Base-by-base conservation (phyloP, 2,888 invertebrate species). In the Tenthredo amoena region DNA sequence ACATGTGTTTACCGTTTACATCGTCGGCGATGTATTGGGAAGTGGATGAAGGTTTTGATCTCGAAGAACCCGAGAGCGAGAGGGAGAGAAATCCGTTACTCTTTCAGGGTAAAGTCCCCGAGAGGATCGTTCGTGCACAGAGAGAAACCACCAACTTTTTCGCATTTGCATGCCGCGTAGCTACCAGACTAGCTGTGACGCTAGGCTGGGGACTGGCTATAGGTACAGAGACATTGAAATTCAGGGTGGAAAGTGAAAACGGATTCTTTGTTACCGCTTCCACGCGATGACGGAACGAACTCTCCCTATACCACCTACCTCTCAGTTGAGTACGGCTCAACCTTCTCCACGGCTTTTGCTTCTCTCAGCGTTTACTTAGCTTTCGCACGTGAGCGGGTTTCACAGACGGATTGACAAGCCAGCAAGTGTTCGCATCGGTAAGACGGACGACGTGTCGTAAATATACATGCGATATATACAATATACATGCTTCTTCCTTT, bases 231-330 rank as follows among this genome's bases (percentile, higher is more conserved):
- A 87, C 90, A 90, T 90, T 89, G 89, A 87, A 87, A 90, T 89
- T 89, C 89, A 89, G 87, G 87, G 85, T 87, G 88, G 87, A 90
- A 90, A 90, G 90, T 90, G 89, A 90, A 91, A 91, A 91, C 89
- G 88, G 89, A 89, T 90, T 90, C 90, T 88, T 88, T 87, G 83
- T 86, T 86, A 74, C 87, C 86, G 86, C 85, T 83, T 87, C 76
- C 85, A 86, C 86, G 81, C 86, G 84, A 86, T 87, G 86, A 85
- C 85, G 84, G 85, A 84, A 85, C 71, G 84, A 77, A 84, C 76
- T 50, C 82, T 50, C 43, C 77, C 71, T 74, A n/a, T 50, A 55
- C 34, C 34, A 47, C 62, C 83, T 76, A 12, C 15, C n/a, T 83
- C 82, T 77, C 43, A 26, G 55, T 47, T 58, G 31, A 55, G 50